Percentiles rank a stretch among this genome's conserved stretches.
phyloP scores from a whole-genome alignment of 2,888 invertebrate species.

The Mythimna albipuncta region DNA sequence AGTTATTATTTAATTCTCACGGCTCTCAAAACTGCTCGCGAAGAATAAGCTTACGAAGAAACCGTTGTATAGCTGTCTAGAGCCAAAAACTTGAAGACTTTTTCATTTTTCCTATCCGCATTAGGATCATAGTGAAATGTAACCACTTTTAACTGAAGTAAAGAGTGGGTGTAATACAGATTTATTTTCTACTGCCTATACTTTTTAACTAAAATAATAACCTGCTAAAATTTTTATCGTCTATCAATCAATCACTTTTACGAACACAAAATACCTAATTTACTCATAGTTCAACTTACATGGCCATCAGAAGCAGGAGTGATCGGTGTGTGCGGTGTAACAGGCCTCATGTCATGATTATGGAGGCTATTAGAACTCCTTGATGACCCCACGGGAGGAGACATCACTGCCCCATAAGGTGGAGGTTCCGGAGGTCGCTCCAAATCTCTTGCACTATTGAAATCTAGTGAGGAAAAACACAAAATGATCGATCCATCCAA shows the following conservation, averaged over 20 bases:
- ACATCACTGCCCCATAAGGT: conserved; percentile 83
- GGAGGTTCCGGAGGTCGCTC: conserved; percentile 86
- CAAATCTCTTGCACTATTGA: conserved; percentile 81
- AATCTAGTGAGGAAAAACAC: conserved; percentile 70
- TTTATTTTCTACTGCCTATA: background rate
- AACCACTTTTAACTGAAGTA: background rate
- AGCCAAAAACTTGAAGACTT: background rate
- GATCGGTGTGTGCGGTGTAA: conserved; percentile 82
- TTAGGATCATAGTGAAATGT: background rate
- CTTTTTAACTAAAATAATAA: background rate
- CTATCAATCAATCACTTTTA: background rate
- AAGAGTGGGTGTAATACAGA: background rate
- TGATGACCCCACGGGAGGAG: conserved; percentile 82
- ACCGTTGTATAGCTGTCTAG: background rate
- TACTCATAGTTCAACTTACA: conserved; percentile 69
- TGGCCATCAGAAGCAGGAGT: conserved; percentile 86
- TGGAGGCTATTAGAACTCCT: conserved; percentile 83
- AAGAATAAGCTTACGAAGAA: background rate
- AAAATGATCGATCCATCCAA: conserved; percentile 37
- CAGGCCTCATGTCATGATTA: conserved; percentile 80
- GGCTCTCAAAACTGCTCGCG: background rate
- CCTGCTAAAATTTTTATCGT: background rate
- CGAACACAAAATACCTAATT: background rate
- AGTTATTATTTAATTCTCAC: background rate
- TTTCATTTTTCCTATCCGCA: background rate